Evolutionary conservation across 1,140 invertebrate species (phyloP).

Genomic region (Drosophila mauritiana): DNA sequence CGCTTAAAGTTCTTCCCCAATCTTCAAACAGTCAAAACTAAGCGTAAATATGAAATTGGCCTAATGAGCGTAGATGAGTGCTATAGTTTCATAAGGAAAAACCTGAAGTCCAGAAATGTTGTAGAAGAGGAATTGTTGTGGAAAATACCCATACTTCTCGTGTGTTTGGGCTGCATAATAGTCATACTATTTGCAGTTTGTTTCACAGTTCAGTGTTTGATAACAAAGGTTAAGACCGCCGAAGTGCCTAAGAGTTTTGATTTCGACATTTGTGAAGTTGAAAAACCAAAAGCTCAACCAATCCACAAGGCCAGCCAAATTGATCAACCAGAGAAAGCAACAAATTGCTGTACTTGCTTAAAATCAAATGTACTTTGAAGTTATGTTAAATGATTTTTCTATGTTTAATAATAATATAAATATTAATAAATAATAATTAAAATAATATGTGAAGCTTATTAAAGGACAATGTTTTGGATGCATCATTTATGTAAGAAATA

Average conservation of each 20-base stretch:
- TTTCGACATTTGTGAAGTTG: neutral
- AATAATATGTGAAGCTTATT: too few relatives aligned
- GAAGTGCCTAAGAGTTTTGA: neutral
- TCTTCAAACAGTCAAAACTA: neutral
- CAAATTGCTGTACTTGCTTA: neutral
- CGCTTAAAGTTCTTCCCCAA: neutral
- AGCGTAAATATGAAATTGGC: neutral
- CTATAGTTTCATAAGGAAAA: slow-evolving; percentile 5
- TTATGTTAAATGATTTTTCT: neutral
- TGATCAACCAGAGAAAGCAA: neutral
- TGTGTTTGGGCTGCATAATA: slow-evolving; percentile 1
- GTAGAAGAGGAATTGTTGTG: neutral
- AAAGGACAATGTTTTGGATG: too few relatives aligned
- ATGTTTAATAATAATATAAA: too few relatives aligned
- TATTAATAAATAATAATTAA: too few relatives aligned
- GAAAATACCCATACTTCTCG: neutral
- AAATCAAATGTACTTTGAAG: neutral
- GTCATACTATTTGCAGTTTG: neutral
- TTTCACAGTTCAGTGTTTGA: neutral
- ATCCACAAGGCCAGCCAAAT: neutral
- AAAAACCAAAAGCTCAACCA: neutral
- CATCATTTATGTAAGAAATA: too few relatives aligned
- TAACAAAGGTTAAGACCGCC: neutral
- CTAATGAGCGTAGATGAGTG: slow-evolving; percentile 2
- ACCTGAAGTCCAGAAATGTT: neutral